phyloP scores from a whole-genome alignment of 2,888 invertebrate species.

The Latrodectus elegans region DNA sequence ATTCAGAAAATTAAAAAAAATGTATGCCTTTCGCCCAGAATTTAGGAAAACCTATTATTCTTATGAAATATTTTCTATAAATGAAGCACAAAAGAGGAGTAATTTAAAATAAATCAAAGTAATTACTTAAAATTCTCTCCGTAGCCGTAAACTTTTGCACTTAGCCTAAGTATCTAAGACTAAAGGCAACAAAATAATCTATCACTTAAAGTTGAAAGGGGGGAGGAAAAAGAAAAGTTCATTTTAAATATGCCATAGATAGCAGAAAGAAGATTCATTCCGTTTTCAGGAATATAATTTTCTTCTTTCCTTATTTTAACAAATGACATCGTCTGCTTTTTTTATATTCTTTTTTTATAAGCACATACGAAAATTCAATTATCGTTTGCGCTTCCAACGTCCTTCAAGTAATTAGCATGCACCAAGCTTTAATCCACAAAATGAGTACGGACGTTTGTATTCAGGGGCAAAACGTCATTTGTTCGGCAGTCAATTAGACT shows the following conservation, averaged over 20 bases:
- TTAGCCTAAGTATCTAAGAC: slow-evolving; percentile 2
- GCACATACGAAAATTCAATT: slow-evolving; percentile 50
- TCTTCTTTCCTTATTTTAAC: slow-evolving; percentile 2
- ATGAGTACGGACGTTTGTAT: slow-evolving; percentile 13
- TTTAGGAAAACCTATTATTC: too few species aligned
- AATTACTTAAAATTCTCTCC: not conserved
- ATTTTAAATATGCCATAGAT: not conserved
- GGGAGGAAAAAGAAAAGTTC: not conserved
- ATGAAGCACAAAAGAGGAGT: not conserved
- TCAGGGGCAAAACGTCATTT: slow-evolving; percentile 32
- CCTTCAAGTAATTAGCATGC: slow-evolving; percentile 50
- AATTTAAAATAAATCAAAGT: slow-evolving; percentile 5
- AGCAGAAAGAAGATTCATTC: not conserved
- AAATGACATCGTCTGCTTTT: slow-evolving; percentile 13
- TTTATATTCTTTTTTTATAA: slow-evolving; percentile 10
- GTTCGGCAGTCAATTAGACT: slow-evolving; percentile 56
- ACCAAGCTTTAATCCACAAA: slow-evolving; percentile 45
- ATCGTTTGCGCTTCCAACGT: slow-evolving; percentile 42
- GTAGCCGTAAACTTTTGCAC: not conserved
- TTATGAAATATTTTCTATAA: too few species aligned
- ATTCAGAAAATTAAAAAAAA: too few species aligned
- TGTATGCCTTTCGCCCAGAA: too few species aligned
- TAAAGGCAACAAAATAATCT: not conserved
- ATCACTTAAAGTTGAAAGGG: not conserved
- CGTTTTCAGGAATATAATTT: slow-evolving; percentile 2